Base-by-base conservation (phyloP, 2,888 invertebrate species). In the Machimus atricapillus region DNA sequence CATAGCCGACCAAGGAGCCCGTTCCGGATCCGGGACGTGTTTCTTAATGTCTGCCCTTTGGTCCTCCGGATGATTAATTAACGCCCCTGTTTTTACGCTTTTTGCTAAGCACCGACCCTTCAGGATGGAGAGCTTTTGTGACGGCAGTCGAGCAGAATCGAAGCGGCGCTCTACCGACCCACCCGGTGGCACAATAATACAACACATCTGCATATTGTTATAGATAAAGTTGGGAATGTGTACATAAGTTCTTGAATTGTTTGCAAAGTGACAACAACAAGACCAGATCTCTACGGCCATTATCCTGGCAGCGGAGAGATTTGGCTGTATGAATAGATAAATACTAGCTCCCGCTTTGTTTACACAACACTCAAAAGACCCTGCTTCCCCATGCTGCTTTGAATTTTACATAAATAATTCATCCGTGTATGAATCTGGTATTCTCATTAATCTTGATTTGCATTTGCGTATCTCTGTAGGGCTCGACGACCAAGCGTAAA, bases 341-440 rank as follows among this genome's bases (percentile, higher is more conserved):
- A 86, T 77, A 78, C 76, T 34, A 86, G 77, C 76, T 56, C 56
- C 77, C 23, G 58, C 58, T 77, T 86, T 86, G 85, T 85, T 85
- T 85, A 85, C 74, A 85, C 43, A 85, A 85, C 85, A 85, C 85
- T 85, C 85, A 74, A 85, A 85, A 85, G 74, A 85, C 74, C 74
- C 85, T 85, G 85, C 85, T 74, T 85, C 34, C 85, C 85, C 85
- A 73, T 73, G 43, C 85, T 85, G 85, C 27, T 85, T 85, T 77
- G 52, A 86, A 86, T 86, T 86, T 86, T 86, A 77, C 86, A 86
- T 86, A 86, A 86, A 86, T 86, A 86, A 86, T 86, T 86, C 86
- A 86, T 86, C 86, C 86, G 77, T 77, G 58, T 77, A 86, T 86
- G 77, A 86, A 86, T 86, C 77, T 77, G 77, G 77, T 52, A 86